These are phyloP conservation scores for Bradypodion ventrale DNA, from an alignment of 2,797 vertebrate genomes.

Conservation along the genomic window DNA sequence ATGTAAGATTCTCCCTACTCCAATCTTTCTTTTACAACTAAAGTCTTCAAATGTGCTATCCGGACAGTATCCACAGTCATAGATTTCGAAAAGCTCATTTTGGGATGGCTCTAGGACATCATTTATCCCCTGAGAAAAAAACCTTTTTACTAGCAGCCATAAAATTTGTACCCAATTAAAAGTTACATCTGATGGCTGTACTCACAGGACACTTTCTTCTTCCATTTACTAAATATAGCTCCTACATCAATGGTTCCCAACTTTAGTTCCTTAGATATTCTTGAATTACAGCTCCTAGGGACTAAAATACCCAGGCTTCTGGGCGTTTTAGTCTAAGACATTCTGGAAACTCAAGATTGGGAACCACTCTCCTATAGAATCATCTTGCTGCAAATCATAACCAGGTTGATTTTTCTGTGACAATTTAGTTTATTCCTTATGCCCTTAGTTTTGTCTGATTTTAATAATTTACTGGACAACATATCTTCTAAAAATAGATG, in stretches of 20 bases:
- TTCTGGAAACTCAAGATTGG: no score
- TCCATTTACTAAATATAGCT: constrained; percentile 16
- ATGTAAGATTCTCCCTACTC: neutral
- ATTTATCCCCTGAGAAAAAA: constrained; percentile 22
- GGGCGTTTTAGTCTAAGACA: no score
- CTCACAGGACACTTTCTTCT: neutral
- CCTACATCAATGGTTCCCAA: no score
- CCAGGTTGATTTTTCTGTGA: neutral
- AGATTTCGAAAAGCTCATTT: neutral
- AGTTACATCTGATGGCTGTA: neutral
- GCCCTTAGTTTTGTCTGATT: neutral
- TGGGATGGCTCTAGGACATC: neutral
- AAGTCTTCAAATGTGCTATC: neutral
- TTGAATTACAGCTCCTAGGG: no score
- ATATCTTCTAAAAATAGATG: neutral
- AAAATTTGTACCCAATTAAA: constrained; percentile 11
- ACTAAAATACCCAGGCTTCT: no score
- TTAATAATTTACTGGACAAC: neutral
- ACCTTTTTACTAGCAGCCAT: neutral
- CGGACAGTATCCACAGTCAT: constrained; percentile 1
- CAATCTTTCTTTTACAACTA: neutral
- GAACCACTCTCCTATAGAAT: no score
- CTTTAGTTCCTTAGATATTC: no score
- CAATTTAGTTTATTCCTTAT: neutral
- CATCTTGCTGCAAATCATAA: neutral